phyloP scores from a whole-genome alignment of 2,113 vertebrate genomes.

The Mustela nigripes region DNA sequence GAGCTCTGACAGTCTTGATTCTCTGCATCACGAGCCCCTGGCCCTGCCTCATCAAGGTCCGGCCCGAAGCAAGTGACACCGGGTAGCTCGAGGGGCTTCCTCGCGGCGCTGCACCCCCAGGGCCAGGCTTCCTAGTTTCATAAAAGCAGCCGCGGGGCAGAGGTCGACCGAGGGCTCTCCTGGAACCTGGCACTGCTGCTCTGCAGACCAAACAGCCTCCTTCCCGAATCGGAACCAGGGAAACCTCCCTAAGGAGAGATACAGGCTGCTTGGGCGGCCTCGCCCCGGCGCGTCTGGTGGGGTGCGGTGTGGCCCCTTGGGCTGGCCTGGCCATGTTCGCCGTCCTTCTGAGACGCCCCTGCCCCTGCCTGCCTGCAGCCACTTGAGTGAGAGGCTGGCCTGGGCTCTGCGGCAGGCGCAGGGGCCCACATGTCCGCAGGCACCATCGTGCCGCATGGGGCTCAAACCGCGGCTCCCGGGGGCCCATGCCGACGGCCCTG shows the following conservation, averaged over 20 bases:
- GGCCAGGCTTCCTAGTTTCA: background rate
- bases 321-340: background rate
- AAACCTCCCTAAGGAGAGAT: background rate
- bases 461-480: no score
- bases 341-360: background rate
- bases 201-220: background rate
- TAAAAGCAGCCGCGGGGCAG: background rate
- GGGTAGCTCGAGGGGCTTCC: background rate
- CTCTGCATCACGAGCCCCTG: background rate
- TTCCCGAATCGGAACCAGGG: background rate
- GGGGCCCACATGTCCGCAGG: background rate
- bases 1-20: background rate
- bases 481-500: no score
- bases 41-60: background rate
- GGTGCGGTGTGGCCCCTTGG: background rate
- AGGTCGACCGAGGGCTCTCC: background rate
- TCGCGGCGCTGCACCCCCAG: background rate
- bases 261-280: no score
- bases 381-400: background rate
- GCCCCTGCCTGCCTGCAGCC: background rate
- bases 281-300: rapidly evolving
- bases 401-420: background rate
- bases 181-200: background rate
- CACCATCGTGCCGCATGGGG: background rate
- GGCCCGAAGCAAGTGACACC: background rate